Percentiles rank a stretch among this genome's conserved stretches.
Conservation (phyloP, 2,113 vertebrate genomes). For the Nesospiza acunhae region DNA sequence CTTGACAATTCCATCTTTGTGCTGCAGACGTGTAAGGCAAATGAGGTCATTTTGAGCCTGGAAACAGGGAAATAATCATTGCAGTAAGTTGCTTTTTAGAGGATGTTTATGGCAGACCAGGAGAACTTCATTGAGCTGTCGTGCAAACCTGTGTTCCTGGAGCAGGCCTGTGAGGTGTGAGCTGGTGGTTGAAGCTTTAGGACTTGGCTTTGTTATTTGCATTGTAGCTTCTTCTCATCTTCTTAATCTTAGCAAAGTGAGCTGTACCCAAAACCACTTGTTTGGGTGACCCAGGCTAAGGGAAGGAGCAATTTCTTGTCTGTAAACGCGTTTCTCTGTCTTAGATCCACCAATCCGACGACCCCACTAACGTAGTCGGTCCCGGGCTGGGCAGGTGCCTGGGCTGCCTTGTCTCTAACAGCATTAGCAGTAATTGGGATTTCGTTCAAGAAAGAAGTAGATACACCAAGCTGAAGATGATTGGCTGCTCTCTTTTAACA, state of each 20-base stretch:
- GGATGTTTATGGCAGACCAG: not conserved
- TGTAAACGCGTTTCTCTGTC: conserved; percentile 63
- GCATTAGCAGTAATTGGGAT: conserved; percentile 77
- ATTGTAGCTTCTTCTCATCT: not conserved
- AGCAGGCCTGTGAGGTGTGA: not conserved
- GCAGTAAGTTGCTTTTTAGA: not conserved
- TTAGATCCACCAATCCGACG: conserved; percentile 76
- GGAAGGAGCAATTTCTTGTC: conserved; percentile 17
- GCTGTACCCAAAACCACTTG: not conserved
- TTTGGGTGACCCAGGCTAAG: not conserved
- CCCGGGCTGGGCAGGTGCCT: conserved; percentile 69
- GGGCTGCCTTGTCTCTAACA: conserved; percentile 79
- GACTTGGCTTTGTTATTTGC: not conserved
- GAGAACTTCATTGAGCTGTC: not conserved
- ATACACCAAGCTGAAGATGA: conserved; percentile 82
- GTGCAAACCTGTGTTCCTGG: not conserved
- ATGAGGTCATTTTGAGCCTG: not conserved
- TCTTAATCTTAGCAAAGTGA: not conserved
- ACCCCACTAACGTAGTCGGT: conserved; percentile 53
- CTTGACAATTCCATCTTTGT: not conserved
- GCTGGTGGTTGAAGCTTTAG: not conserved
- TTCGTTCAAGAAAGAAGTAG: conserved; percentile 78
- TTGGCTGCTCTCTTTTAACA: conserved; percentile 85
- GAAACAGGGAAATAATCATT: not conserved
- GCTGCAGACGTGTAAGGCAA: not conserved